Conservation (phyloP, 2,113 vertebrate genomes). For the Otolemur garnettii region DNA sequence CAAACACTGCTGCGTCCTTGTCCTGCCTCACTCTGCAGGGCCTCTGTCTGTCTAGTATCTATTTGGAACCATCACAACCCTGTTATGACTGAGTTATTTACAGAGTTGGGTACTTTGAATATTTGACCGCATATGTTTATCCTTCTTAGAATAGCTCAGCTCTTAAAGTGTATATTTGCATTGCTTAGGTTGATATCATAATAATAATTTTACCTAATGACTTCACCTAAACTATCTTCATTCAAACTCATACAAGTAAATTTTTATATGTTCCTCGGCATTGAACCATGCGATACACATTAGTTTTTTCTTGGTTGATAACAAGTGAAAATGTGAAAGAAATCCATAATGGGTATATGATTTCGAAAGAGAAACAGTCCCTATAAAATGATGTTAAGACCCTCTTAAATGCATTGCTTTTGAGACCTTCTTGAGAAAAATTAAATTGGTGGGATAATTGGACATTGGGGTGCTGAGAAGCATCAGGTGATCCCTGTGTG, state of each 20-base stretch:
- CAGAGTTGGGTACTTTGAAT: neutral
- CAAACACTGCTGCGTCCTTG: neutral
- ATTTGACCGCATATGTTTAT: neutral
- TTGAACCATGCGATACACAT: neutral
- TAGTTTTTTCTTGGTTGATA: neutral
- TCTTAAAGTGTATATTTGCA: constrained; percentile 6
- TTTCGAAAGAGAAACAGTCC: neutral
- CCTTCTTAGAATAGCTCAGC: neutral
- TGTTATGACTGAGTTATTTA: neutral
- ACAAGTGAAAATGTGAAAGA: constrained; percentile 1
- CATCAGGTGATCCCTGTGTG: neutral
- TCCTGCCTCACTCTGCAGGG: too few relatives aligned
- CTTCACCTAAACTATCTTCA: neutral
- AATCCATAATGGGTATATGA: neutral
- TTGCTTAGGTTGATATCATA: neutral
- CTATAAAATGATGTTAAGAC: neutral
- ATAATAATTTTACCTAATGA: neutral
- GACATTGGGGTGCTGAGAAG: neutral
- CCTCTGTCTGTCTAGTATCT: neutral
- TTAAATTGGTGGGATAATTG: constrained; percentile 3
- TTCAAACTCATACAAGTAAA: neutral
- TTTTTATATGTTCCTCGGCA: neutral
- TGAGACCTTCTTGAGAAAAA: neutral
- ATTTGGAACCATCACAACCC: neutral
- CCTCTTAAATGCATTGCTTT: neutral